These are phyloP conservation scores for Hemitrygon akajei DNA, from an alignment of 2,797 vertebrate species.

Conservation along the genomic window DNA sequence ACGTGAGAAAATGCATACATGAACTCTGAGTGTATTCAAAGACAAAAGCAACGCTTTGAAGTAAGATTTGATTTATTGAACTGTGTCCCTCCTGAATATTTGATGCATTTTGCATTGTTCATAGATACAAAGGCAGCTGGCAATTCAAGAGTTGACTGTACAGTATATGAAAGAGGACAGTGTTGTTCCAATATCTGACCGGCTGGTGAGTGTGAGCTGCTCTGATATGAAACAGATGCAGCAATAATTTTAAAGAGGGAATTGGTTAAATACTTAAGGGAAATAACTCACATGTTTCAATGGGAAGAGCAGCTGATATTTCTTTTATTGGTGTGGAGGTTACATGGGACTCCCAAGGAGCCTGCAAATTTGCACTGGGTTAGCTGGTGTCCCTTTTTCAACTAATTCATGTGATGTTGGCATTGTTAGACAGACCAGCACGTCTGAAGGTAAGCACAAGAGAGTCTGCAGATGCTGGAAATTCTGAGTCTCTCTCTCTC, in stretches of 20 bases:
- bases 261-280: background rate
- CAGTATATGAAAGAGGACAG: background rate
- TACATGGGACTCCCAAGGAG: background rate
- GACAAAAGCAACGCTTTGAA: background rate
- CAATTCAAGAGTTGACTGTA: background rate
- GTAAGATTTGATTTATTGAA: background rate
- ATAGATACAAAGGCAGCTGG: background rate
- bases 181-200: background rate
- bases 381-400: background rate
- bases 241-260: background rate
- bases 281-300: background rate
- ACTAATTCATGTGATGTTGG: no score
- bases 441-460: no score
- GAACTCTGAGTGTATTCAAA: conserved; percentile 1
- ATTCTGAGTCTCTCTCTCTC: no score
- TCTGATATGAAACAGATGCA: background rate
- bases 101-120: background rate
- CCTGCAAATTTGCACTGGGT: background rate
- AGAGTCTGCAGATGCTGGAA: no score
- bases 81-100: background rate
- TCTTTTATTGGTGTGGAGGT: no score
- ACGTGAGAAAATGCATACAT: conserved; percentile 10
- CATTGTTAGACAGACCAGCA: no score
- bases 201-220: background rate
- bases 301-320: background rate